Conservation (phyloP, 1,140 invertebrate genomes). For the Conopomorpha cramerella region DNA sequence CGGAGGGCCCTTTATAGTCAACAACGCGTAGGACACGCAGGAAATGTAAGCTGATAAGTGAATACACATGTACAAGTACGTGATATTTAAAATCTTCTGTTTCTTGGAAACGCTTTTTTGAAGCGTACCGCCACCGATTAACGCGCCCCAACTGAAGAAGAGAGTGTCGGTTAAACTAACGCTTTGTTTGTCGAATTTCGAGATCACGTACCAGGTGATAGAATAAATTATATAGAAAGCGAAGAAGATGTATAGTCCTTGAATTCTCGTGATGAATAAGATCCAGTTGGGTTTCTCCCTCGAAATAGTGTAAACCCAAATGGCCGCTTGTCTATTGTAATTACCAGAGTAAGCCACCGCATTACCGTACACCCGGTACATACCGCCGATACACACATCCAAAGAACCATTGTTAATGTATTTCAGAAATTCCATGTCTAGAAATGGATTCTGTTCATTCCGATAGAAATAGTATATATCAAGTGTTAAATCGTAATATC, state of each 20-base stretch:
- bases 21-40: conserved; percentile 29
- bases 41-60: conserved; percentile 28
- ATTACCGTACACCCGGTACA: conserved; percentile 31
- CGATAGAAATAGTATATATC: conserved; percentile 15
- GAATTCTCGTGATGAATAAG: conserved; percentile 18
- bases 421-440: conserved; percentile 14
- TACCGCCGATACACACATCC: conserved; percentile 32
- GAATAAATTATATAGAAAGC: conserved; percentile 25
- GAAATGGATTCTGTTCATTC: conserved; percentile 17
- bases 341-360: conserved; percentile 29
- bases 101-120: conserved; percentile 21
- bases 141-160: conserved; percentile 25
- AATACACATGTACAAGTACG: conserved; percentile 24
- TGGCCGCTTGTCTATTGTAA: conserved; percentile 23
- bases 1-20: conserved; percentile 29
- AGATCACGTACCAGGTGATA: conserved; percentile 20
- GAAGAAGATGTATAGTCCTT: conserved; percentile 27
- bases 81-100: conserved; percentile 27
- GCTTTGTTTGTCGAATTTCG: conserved; percentile 14
- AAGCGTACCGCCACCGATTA: conserved; percentile 22
- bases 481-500: conserved; percentile 24
- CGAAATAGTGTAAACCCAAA: conserved; percentile 34
- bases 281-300: conserved; percentile 24
- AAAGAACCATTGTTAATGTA: conserved; percentile 25
- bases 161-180: conserved; percentile 17